These are phyloP conservation scores for Acanthornis magna DNA, from an alignment of 2,797 vertebrate genomes.

Conservation along the genomic window DNA sequence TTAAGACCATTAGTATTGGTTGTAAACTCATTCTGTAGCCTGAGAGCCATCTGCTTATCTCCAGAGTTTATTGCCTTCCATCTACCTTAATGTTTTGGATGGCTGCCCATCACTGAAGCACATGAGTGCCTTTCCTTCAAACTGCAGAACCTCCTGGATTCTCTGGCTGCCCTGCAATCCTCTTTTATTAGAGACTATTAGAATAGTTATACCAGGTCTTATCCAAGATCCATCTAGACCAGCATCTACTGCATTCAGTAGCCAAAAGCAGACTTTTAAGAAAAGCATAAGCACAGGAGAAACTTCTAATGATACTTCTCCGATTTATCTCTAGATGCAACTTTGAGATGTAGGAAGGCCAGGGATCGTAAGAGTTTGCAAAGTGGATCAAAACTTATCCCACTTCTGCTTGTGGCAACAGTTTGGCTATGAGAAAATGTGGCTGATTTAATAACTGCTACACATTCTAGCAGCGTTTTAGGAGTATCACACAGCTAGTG, in stretches of 20 bases:
- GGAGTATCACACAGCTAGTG: not conserved
- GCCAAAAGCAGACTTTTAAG: not conserved
- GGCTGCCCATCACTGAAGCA: not conserved
- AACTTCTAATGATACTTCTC: not conserved
- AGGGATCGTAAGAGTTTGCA: not conserved
- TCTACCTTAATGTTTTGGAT: conserved; percentile 16
- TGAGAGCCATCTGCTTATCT: conserved; percentile 32
- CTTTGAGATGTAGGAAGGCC: not conserved
- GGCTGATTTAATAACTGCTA: not conserved
- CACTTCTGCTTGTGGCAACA: not conserved
- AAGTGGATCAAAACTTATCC: not conserved
- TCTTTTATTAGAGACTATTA: not conserved
- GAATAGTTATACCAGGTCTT: not conserved
- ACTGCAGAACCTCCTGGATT: not conserved
- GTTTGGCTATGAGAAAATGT: not conserved
- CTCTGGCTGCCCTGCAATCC: not conserved
- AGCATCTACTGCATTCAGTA: not conserved
- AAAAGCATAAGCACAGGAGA: not conserved
- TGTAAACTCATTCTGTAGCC: not conserved
- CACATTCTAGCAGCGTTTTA: not conserved
- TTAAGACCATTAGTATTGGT: not conserved
- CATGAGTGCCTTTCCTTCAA: not conserved
- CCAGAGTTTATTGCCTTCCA: not conserved
- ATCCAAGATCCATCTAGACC: not conserved
- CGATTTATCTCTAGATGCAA: not conserved